These are phyloP conservation scores for Macrostomum cliftonense DNA, from an alignment of 2,888 invertebrate genomes.

Conservation along the genomic window DNA sequence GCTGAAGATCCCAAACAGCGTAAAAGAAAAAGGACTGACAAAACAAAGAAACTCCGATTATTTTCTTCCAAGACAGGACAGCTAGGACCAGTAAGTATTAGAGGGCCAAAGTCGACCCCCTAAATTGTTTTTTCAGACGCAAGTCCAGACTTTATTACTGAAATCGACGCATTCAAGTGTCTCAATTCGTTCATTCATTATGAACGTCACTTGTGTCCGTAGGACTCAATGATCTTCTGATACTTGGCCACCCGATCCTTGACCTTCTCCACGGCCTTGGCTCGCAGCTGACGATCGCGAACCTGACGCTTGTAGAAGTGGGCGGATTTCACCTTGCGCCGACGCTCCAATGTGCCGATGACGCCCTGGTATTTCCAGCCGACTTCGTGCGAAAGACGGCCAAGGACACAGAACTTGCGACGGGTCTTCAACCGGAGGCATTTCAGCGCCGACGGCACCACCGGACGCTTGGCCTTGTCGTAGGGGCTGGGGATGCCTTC, in stretches of 20 bases:
- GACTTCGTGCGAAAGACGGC: slow-evolving; percentile 86
- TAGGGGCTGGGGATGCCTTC: slow-evolving; percentile 94
- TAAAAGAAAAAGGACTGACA: too few species aligned
- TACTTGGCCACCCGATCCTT: slow-evolving; percentile 60
- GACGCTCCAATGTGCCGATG: slow-evolving; percentile 78
- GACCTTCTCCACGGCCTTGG: slow-evolving; percentile 61
- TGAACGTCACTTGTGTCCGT: slow-evolving; percentile 42
- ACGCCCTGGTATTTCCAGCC: slow-evolving; percentile 98
- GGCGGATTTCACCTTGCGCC: slow-evolving; percentile 70
- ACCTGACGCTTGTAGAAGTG: slow-evolving; percentile 47
- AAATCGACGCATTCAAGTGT: too few species aligned
- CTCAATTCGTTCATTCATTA: too few species aligned
- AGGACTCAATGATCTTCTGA: slow-evolving; percentile 67
- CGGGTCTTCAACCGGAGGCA: slow-evolving; percentile 82
- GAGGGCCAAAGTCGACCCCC: too few species aligned
- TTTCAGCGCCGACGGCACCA: slow-evolving; percentile 83
- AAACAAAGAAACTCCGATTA: too few species aligned
- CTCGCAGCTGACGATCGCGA: slow-evolving; percentile 39
- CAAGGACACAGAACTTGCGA: slow-evolving; percentile 80
- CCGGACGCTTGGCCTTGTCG: slow-evolving; percentile 68
- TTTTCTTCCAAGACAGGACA: too few species aligned
- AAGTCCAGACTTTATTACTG: too few species aligned
- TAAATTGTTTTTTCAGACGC: too few species aligned
- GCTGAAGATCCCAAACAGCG: too few species aligned
- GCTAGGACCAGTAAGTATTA: too few species aligned